Evolutionary conservation across 2,113 vertebrate genomes (phyloP).

Genomic region (Eptesicus fuscus): DNA sequence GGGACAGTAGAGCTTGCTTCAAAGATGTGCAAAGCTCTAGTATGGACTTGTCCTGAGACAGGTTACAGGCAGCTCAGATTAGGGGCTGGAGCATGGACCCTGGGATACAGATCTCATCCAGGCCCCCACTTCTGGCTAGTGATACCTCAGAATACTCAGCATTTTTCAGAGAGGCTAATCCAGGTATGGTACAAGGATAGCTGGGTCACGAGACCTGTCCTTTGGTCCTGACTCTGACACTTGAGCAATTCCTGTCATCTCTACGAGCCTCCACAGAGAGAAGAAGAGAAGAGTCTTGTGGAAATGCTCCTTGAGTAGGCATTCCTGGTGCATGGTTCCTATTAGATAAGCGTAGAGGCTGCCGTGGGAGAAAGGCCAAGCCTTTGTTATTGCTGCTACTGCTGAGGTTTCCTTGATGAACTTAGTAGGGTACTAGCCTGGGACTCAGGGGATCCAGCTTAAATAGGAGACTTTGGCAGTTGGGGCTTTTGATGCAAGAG

Average conservation of each 20-base stretch:
- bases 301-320: background rate
- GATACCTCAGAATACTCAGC: background rate
- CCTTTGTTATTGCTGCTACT: background rate
- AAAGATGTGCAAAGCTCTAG: background rate
- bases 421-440: background rate
- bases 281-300: background rate
- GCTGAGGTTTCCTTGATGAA: background rate
- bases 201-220: background rate
- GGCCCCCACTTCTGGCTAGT: background rate
- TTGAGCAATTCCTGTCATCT: background rate
- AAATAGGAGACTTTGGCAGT: background rate
- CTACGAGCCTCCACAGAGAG: background rate
- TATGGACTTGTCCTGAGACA: background rate
- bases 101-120: background rate
- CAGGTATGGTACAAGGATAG: rapidly evolving
- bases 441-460: background rate
- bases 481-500: background rate
- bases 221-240: background rate
- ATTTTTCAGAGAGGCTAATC: background rate
- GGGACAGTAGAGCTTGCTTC: background rate
- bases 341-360: background rate
- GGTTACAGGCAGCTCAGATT: background rate
- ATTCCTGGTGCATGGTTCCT: background rate
- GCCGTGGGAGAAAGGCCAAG: rapidly evolving
- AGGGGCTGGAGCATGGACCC: background rate